Evolutionary conservation across 1,140 invertebrate species (phyloP).

Genomic region (Gyrodactylus bullatarudis): DNA sequence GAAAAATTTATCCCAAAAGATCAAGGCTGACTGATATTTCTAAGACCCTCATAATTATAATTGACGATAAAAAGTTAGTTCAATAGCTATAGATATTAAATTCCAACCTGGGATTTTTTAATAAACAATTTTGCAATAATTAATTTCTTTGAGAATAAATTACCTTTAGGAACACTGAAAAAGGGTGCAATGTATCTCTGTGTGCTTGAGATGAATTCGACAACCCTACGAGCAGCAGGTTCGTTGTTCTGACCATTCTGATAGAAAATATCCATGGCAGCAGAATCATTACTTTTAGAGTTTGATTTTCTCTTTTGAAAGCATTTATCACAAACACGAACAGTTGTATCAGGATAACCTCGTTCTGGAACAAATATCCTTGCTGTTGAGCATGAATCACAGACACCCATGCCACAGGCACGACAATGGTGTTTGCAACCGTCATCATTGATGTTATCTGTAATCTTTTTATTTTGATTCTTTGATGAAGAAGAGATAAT

Average conservation of each 20-base stretch:
- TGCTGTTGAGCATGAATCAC: conserved; percentile 18
- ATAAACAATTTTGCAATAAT: no score
- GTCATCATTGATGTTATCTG: not conserved
- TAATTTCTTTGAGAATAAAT: not conserved
- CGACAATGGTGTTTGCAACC: conserved; percentile 35
- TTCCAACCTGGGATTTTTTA: no score
- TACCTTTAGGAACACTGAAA: not conserved
- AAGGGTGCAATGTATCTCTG: not conserved
- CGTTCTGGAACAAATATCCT: conserved; percentile 17
- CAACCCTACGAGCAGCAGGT: conserved; percentile 7
- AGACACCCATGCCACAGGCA: conserved; percentile 23
- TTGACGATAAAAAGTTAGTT: no score
- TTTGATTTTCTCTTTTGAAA: not conserved
- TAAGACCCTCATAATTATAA: no score
- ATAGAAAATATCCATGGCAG: not conserved
- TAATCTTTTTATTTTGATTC: not conserved
- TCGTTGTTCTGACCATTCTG: not conserved
- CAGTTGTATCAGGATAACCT: conserved; percentile 13
- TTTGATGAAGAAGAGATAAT: not conserved
- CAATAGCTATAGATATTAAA: no score
- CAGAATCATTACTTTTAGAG: not conserved
- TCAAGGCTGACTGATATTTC: no score
- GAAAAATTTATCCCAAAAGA: no score
- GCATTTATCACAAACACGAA: not conserved
- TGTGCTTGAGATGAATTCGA: not conserved